Evolutionary conservation across 2,888 invertebrate species (phyloP), one percentile per base, ranked within the genome.

Genomic region (Operophtera brumata): DNA sequence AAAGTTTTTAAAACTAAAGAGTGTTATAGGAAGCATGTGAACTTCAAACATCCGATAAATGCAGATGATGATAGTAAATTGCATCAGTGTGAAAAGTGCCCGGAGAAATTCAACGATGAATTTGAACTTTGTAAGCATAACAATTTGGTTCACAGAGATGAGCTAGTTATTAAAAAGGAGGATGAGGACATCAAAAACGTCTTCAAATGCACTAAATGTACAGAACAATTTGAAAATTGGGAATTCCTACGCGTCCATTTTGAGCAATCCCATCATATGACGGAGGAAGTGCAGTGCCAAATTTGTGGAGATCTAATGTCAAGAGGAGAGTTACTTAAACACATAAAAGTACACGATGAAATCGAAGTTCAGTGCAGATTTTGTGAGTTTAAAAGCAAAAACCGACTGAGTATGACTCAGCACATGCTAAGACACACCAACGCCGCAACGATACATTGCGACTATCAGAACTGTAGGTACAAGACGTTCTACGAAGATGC

Each of bases 1-100:
- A 88, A 88, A 59, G 65, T 76, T 0, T 88, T 89, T 42, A 86
- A 83, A 71, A 79, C 82, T 0, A 88, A 83, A 50, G 88, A 89
- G 56, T 86, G 84, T 70, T 86, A 86, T 41, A 66, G 83, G 46
- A 71, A 85, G 0, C 90, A 90, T 56, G 64, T 88, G 6, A 53
- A 82, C 7, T 71, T 82, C n/a, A 85, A 86, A 62, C 90, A 90
- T 59, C 75, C 80, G 0, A 57, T 54, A 0, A 66, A 67, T 10
- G 62, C 61, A 35, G 26, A 62, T 0, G 61, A 59, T 0, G 65
- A 62, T 2, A 58, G 47, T 1, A 69, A 78, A 5, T 54, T 65
- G 30, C 86, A 87, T 44, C 77, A 78, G 25, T 90, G 90, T 57
- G 83, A 84, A 1, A 74, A 83, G 1, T 90, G 90, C 45, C 48